Base-by-base conservation (phyloP, 1,140 invertebrate genomes). In the Cylas formicarius region DNA sequence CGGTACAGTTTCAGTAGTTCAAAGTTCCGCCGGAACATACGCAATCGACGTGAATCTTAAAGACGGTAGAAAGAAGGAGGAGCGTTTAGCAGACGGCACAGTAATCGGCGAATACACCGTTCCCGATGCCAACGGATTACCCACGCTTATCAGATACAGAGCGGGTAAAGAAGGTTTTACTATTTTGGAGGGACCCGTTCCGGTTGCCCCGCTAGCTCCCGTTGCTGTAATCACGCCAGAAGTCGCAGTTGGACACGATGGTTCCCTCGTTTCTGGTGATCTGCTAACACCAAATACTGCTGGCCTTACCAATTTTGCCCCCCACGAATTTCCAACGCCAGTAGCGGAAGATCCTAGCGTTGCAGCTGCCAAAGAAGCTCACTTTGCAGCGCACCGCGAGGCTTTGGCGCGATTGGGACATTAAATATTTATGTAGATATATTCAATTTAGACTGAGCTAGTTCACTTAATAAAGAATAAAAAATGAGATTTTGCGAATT, bases 161-260 rank as follows among this genome's bases (percentile, higher is more conserved):
- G 9, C 48, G 3, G 48, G 38, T 16, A 11, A 4, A 9, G 44
- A 50, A 18, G 48, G 48, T 4, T 50, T 50, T 28, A 45, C 26
- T 26, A 41, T 50, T 11, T 1, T 47, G 5, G 32, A 46, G 16
- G 44, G 44, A 43, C 40, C 40, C 3, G 2, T 43, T 11, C 40
- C 40, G 2, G 26, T 31, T 14, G 38, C 38, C 13, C 38, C 26
- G n/a, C n/a, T n/a, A n/a, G n/a, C n/a, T n/a, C n/a, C n/a, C n/a
- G n/a, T n/a, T n/a, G n/a, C n/a, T n/a, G n/a, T n/a, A n/a, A n/a
- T 33, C 31, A 14, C 14, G 7, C 9, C 16, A 7, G 13, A 33
- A 33, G 10, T 8, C 14, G 31, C 16, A 8, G 8, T 16, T 16
- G 42, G 42, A 5, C 9, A 14, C 2, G 42, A 44, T 3, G 42